Evolutionary conservation across 2,113 vertebrate genomes (phyloP).

Genomic region (Clupea harengus): DNA sequence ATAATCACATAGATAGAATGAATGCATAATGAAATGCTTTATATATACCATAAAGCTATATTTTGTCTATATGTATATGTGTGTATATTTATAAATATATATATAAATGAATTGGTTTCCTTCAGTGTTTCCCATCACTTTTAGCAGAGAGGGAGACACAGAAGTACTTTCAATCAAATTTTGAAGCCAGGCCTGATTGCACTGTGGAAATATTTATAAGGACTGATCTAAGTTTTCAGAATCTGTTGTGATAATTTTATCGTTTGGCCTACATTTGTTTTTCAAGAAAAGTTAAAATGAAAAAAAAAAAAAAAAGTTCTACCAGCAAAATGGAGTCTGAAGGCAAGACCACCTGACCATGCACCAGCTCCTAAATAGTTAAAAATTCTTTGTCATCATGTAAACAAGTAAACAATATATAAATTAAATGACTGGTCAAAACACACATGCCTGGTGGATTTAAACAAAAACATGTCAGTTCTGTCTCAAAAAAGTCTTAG

Average conservation of each 20-base stretch:
- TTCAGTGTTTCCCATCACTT: constrained; percentile 59
- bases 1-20: constrained; percentile 48
- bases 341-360: neutral
- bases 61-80: constrained; percentile 83
- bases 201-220: constrained; percentile 42
- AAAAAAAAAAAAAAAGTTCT: constrained; percentile 8
- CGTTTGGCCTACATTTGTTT: constrained; percentile 14
- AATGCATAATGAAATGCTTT: constrained; percentile 65
- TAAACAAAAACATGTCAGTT: neutral
- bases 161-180: constrained; percentile 59
- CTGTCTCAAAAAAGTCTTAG: neutral
- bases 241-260: constrained; percentile 8
- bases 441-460: constrained; percentile 14
- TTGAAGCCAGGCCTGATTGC: constrained; percentile 51
- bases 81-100: constrained; percentile 79
- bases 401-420: neutral
- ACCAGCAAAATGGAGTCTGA: constrained; percentile 12
- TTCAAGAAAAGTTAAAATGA: constrained; percentile 15
- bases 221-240: constrained; percentile 10
- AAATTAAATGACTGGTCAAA: neutral
- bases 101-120: constrained; percentile 56
- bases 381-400: neutral
- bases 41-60: constrained; percentile 72
- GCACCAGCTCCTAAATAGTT: neutral
- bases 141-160: constrained; percentile 47